phyloP scores from a whole-genome alignment of 2,888 invertebrate species.

The Zaprionus obscuricornis region DNA sequence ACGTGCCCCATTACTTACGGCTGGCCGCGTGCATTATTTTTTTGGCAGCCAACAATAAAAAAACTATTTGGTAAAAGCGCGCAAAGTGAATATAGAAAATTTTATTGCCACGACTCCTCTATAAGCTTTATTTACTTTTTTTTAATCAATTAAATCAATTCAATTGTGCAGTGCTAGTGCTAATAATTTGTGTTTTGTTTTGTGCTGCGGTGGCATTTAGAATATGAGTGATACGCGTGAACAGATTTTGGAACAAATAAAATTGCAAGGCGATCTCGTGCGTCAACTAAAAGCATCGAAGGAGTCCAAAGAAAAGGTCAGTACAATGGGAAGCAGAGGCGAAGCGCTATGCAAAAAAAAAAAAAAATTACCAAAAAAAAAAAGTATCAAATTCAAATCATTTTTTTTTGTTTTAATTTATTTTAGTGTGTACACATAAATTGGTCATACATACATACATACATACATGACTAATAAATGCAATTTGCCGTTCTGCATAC shows the following conservation, averaged over 20 bases:
- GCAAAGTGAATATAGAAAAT: slow-evolving; percentile 22
- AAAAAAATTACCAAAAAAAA: too few relatives aligned
- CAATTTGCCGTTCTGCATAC: too few relatives aligned
- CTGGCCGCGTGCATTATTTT: slow-evolving; percentile 51
- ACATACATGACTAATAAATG: too few relatives aligned
- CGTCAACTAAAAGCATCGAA: slow-evolving; percentile 92
- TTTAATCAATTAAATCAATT: slow-evolving; percentile 13
- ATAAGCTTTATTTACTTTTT: too few relatives aligned
- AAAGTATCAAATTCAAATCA: too few relatives aligned
- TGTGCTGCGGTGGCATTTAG: slow-evolving; percentile 39
- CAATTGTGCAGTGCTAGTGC: slow-evolving; percentile 23
- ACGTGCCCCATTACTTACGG: slow-evolving; percentile 36
- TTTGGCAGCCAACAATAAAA: slow-evolving; percentile 33
- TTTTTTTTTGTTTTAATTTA: too few relatives aligned
- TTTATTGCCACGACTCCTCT: slow-evolving; percentile 16
- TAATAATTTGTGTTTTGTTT: neutral
- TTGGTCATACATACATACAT: too few relatives aligned
- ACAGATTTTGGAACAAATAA: slow-evolving; percentile 86
- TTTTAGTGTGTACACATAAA: too few relatives aligned
- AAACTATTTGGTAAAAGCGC: slow-evolving; percentile 37
- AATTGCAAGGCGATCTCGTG: slow-evolving; percentile 91
- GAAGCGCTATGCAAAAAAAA: too few relatives aligned
- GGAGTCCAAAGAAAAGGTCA: slow-evolving; percentile 90
- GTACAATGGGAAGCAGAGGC: too few relatives aligned
- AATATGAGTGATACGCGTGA: slow-evolving; percentile 84